These are phyloP conservation scores for Chaetodon trifascialis DNA, from an alignment of 2,113 vertebrate genomes.

Conservation along the genomic window DNA sequence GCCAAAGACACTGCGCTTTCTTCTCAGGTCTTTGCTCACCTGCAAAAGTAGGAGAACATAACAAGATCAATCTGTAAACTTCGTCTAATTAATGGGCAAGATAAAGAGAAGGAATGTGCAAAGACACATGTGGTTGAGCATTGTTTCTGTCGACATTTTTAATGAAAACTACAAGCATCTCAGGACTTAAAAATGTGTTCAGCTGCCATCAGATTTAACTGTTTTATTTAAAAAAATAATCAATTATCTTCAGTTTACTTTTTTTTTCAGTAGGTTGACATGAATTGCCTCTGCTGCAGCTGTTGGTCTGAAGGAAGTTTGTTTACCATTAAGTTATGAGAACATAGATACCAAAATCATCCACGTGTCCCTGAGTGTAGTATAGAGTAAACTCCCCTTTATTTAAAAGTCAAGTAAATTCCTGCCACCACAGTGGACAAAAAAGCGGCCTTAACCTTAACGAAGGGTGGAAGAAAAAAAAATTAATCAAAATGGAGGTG, in stretches of 20 bases:
- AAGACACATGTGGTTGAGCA: too few species aligned
- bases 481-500: too few species aligned
- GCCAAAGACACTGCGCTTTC: neutral
- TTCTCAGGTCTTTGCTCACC: neutral
- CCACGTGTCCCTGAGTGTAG: neutral
- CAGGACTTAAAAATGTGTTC: too few species aligned
- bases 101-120: neutral
- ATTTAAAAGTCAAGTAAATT: neutral
- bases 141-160: too few species aligned
- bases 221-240: neutral
- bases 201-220: too few species aligned
- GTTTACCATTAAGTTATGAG: conserved; percentile 9
- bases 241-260: neutral
- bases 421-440: neutral
- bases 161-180: neutral
- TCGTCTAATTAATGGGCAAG: neutral
- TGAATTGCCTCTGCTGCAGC: neutral
- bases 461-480: too few species aligned
- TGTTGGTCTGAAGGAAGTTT: conserved; percentile 11
- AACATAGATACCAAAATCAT: conserved; percentile 22
- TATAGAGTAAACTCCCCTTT: neutral
- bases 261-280: neutral
- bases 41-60: neutral
- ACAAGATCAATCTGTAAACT: neutral
- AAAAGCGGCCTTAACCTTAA: neutral